Conservation (phyloP, 2,888 invertebrate species). For the Mesorhabditis sp. region DNA sequence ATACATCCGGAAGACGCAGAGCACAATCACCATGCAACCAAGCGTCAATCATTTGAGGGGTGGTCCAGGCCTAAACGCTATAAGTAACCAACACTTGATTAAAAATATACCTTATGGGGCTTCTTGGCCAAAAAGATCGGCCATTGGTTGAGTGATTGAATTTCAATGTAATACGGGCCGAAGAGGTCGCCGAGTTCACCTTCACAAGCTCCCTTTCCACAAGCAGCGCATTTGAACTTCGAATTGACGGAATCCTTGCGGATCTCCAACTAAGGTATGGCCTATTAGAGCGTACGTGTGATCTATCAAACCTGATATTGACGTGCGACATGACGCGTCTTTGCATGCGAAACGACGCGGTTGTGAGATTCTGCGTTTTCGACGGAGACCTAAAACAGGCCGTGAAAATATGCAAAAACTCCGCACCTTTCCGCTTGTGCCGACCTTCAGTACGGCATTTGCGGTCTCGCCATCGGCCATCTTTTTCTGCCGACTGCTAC, state of each 20-base stretch:
- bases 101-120: background rate
- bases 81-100: background rate
- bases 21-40: conserved; percentile 6
- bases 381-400: background rate
- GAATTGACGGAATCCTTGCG: background rate
- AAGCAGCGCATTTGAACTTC: background rate
- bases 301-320: background rate
- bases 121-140: conserved; percentile 1
- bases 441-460: too few species aligned
- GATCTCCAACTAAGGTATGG: background rate
- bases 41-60: background rate
- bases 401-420: too few species aligned
- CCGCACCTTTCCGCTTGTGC: too few species aligned
- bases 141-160: background rate
- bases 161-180: background rate
- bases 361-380: background rate
- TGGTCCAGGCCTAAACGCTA: background rate
- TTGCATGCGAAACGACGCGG: background rate
- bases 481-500: too few species aligned
- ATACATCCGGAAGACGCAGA: background rate
- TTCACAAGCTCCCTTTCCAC: background rate
- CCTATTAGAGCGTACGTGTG: background rate
- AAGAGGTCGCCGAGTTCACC: conserved; percentile 4
- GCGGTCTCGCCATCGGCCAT: too few species aligned
- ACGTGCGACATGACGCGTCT: background rate